These are phyloP conservation scores for Petrosia ficiformis DNA, from an alignment of 37 sponge, comb jelly and placozoan species.

Conservation along the genomic window DNA sequence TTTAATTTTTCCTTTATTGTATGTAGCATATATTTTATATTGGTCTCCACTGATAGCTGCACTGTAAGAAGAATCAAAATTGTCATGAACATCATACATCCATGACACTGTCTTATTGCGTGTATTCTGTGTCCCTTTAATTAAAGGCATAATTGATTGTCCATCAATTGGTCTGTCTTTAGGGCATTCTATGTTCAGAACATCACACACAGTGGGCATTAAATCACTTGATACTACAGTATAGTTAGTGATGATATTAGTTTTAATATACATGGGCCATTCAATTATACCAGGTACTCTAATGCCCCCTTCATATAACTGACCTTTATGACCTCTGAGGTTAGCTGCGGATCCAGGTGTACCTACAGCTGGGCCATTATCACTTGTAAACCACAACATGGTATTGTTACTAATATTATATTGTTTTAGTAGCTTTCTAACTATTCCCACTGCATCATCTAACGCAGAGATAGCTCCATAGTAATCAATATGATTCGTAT, in stretches of 20 bases:
- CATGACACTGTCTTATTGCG: slow-evolving; percentile 47
- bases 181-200: slow-evolving; percentile 15
- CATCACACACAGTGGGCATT: slow-evolving; percentile 57
- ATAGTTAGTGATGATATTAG: slow-evolving; percentile 17
- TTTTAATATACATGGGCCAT: slow-evolving; percentile 51
- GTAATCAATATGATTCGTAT: slow-evolving; percentile 46
- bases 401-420: slow-evolving; percentile 54
- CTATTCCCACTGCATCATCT: slow-evolving; percentile 51
- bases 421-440: slow-evolving; percentile 31
- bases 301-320: slow-evolving; percentile 56
- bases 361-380: slow-evolving; percentile 47
- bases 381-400: slow-evolving; percentile 71
- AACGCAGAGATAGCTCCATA: slow-evolving; percentile 65
- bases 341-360: slow-evolving; percentile 47
- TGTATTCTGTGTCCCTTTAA: slow-evolving; percentile 3
- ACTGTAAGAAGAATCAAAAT: slow-evolving; percentile 33
- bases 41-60: slow-evolving; percentile 38
- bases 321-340: slow-evolving; percentile 46
- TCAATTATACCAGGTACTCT: slow-evolving; percentile 63
- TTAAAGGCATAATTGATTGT: slow-evolving; percentile 43
- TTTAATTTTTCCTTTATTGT: slow-evolving; percentile 14
- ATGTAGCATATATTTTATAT: slow-evolving; percentile 36
- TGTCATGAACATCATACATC: slow-evolving; percentile 37
- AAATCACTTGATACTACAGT: slow-evolving; percentile 59
- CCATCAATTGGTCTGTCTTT: slow-evolving; percentile 62